These are phyloP conservation scores for Melanostoma mellinum DNA, from an alignment of 2,888 invertebrate species.

Conservation along the genomic window DNA sequence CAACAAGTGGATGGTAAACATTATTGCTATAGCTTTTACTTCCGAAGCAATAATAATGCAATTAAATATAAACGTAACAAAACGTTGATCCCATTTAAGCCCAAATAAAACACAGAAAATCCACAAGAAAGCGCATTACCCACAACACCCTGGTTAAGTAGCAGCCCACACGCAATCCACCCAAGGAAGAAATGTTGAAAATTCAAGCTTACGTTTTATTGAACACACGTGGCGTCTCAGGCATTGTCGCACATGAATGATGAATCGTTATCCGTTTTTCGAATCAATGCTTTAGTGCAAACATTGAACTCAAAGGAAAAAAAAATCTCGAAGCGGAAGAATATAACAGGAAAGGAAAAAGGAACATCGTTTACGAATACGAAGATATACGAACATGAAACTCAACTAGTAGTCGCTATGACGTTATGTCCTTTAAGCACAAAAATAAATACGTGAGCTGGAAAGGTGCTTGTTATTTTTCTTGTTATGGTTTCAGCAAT, in stretches of 20 bases:
- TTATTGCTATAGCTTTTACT: no score
- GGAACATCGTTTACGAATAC: no score
- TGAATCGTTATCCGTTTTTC: slow-evolving; percentile 24
- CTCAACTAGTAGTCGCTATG: slow-evolving; percentile 38
- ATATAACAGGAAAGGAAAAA: no score
- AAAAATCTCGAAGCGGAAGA: no score
- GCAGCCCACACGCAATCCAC: background rate
- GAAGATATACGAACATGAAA: background rate
- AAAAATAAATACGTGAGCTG: no score
- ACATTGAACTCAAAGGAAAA: background rate
- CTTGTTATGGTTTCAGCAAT: slow-evolving; percentile 9
- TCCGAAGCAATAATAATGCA: no score
- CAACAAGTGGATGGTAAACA: no score
- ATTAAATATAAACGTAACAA: no score
- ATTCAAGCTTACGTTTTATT: slow-evolving; percentile 40
- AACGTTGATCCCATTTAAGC: no score
- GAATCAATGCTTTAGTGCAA: background rate
- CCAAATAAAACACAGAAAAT: slow-evolving; percentile 3
- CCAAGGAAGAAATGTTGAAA: background rate
- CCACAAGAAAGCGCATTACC: slow-evolving; percentile 10
- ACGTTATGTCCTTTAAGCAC: background rate
- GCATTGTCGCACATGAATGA: slow-evolving; percentile 40
- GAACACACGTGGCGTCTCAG: slow-evolving; percentile 33
- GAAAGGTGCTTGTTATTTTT: background rate
- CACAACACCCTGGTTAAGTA: no score